phyloP scores from a whole-genome alignment of 2,797 vertebrate species.

The Tenualosa ilisha region DNA sequence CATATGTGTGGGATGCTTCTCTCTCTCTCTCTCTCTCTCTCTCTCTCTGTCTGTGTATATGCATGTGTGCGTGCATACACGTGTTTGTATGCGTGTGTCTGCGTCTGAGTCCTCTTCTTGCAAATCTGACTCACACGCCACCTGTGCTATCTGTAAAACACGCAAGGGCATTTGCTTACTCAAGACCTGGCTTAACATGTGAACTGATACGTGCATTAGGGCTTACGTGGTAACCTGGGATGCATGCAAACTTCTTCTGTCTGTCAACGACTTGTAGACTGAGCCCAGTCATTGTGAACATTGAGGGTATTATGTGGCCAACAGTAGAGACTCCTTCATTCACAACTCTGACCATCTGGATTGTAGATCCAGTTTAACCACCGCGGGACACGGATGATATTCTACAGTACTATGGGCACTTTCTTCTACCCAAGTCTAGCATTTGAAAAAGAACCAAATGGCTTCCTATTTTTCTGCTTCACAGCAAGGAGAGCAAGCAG shows the following conservation, averaged over 20 bases:
- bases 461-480: conserved; percentile 42
- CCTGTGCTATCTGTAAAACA: background rate
- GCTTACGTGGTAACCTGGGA: background rate
- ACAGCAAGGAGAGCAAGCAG: background rate
- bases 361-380: conserved; percentile 72
- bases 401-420: conserved; percentile 62
- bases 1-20: too few species aligned
- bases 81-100: background rate
- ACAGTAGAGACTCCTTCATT: too few species aligned
- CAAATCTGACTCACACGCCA: background rate
- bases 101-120: background rate
- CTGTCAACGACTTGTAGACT: too few species aligned
- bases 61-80: background rate
- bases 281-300: background rate
- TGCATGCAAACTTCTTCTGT: background rate
- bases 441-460: conserved; percentile 64
- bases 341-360: conserved; percentile 70
- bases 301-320: background rate
- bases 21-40: too few species aligned
- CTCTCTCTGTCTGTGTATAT: too few species aligned
- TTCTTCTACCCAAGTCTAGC: conserved; percentile 59
- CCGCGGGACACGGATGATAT: conserved; percentile 64
- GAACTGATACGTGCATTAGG: background rate
- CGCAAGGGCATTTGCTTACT: background rate
- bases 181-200: background rate